Conservation (phyloP, 1,140 invertebrate species). For the Drosophila subpulchrella region DNA sequence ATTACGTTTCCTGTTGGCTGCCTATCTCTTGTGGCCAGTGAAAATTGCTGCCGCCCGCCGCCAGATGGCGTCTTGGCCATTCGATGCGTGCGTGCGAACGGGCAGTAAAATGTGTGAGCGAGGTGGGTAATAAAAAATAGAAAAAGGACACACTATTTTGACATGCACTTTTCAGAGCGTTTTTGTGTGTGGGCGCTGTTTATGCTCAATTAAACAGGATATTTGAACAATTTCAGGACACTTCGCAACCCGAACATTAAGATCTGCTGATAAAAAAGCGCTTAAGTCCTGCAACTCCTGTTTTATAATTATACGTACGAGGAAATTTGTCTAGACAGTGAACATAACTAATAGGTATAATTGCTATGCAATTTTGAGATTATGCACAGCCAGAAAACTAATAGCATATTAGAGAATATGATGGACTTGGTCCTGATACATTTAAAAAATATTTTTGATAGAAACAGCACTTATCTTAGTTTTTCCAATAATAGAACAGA, state of each 20-base stretch:
- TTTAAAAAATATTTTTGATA: too few species aligned
- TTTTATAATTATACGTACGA: slow-evolving; percentile 31
- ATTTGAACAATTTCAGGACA: slow-evolving; percentile 62
- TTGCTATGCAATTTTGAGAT: slow-evolving; percentile 41
- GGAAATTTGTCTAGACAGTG: slow-evolving; percentile 77
- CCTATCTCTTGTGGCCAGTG: slow-evolving; percentile 9
- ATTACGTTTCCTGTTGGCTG: slow-evolving; percentile 39
- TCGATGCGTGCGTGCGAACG: slow-evolving; percentile 43
- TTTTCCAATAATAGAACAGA: too few species aligned
- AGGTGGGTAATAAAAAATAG: slow-evolving; percentile 17
- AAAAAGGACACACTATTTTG: slow-evolving; percentile 39
- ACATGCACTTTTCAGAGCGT: slow-evolving; percentile 39
- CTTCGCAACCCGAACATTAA: slow-evolving; percentile 45
- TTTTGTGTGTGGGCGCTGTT: slow-evolving; percentile 20
- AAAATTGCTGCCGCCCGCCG: slow-evolving; percentile 9
- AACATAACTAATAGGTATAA: slow-evolving; percentile 36
- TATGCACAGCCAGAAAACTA: neutral
- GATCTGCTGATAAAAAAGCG: slow-evolving; percentile 35
- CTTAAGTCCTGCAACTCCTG: slow-evolving; percentile 4
- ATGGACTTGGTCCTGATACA: too few species aligned
- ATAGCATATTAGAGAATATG: too few species aligned
- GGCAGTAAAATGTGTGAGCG: slow-evolving; percentile 28
- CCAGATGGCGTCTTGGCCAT: slow-evolving; percentile 45
- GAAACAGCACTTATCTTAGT: too few species aligned
- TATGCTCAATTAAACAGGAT: slow-evolving; percentile 70